phyloP scores from a whole-genome alignment of 2,797 vertebrate species.

The Xyrichtys novacula region DNA sequence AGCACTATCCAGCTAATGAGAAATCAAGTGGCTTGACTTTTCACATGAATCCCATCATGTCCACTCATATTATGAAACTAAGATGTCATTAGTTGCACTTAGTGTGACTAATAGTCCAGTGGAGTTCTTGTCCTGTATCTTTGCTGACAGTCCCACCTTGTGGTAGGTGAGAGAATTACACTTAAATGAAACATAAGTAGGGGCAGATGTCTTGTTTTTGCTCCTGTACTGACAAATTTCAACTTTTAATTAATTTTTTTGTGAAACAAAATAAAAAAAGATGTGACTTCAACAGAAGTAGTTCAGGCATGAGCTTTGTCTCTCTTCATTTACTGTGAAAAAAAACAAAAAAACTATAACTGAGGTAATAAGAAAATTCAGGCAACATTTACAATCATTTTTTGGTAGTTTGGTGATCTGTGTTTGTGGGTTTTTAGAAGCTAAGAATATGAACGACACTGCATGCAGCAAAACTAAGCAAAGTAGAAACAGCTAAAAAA shows the following conservation, averaged over 20 bases:
- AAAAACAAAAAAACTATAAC: no score
- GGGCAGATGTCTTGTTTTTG: not conserved
- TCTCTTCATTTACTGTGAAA: no score
- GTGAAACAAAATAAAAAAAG: no score
- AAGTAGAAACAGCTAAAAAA: no score
- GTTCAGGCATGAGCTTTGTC: not conserved
- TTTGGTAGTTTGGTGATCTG: no score
- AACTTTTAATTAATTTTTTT: not conserved
- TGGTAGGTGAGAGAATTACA: slow-evolving; percentile 60
- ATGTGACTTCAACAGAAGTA: not conserved
- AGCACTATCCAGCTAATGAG: slow-evolving; percentile 77
- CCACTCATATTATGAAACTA: slow-evolving; percentile 70
- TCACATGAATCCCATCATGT: slow-evolving; percentile 77
- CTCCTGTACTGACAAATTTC: rapidly evolving
- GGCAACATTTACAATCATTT: no score
- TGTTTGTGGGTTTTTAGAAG: no score
- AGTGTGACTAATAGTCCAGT: slow-evolving; percentile 45
- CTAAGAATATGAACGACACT: no score
- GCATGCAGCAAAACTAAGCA: no score
- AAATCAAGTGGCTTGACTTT: slow-evolving; percentile 80
- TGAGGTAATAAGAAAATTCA: no score
- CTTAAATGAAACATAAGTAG: not conserved
- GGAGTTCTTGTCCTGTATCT: slow-evolving; percentile 25
- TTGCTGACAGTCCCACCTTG: slow-evolving; percentile 71
- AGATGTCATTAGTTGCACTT: slow-evolving; percentile 68